Conservation (phyloP, 2,113 vertebrate genomes). For the Sterrhoptilus dennistouni region DNA sequence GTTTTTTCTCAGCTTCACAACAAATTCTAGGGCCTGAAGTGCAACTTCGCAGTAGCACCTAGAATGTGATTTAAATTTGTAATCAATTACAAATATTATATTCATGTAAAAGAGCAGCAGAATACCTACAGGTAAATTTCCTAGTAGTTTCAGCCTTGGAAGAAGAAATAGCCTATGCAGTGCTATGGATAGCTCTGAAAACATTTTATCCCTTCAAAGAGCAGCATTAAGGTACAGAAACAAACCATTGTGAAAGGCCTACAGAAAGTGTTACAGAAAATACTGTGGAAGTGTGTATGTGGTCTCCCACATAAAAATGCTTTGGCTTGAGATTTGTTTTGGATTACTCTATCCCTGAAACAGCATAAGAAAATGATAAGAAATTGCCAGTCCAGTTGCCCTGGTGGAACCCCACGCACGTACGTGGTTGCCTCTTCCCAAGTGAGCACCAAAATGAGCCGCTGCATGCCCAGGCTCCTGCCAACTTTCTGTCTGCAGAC, state of each 20-base stretch:
- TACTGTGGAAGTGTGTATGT: background rate
- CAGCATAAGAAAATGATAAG: background rate
- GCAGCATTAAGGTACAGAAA: background rate
- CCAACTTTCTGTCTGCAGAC: slow-evolving; percentile 13
- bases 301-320: background rate
- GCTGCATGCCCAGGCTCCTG: background rate
- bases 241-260: background rate
- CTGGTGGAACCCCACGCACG: background rate
- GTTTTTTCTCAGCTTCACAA: background rate
- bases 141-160: background rate
- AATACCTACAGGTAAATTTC: background rate
- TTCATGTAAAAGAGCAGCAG: background rate
- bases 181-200: background rate
- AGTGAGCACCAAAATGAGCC: background rate
- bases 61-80: background rate
- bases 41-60: background rate
- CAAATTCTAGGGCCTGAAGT: background rate
- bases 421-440: background rate
- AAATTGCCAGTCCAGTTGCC: background rate
- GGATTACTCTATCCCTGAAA: background rate
- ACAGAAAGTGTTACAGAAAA: background rate
- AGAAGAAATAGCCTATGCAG: background rate
- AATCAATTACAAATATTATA: background rate
- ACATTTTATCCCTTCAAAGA: background rate
- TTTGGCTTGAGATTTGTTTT: background rate